Evolutionary conservation across 92 coral and sea anemone species (phyloP).

Genomic region (Montipora capitata): DNA sequence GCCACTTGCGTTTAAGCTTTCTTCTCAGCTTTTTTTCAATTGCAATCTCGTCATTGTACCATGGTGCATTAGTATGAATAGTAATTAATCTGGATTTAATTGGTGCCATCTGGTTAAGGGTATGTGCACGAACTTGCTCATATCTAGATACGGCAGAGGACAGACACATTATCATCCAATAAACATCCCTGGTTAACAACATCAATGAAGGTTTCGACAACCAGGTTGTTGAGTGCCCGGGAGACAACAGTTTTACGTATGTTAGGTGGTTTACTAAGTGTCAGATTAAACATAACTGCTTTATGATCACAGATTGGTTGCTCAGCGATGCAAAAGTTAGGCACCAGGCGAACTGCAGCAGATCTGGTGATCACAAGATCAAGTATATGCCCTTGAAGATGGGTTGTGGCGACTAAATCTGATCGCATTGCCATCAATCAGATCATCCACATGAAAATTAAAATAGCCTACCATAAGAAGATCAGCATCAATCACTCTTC

Average conservation of each 20-base stretch:
- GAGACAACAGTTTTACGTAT: neutral
- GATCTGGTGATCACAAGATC: slow-evolving; percentile 53
- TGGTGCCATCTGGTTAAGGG: neutral
- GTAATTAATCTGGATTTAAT: neutral
- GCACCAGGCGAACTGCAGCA: slow-evolving; percentile 19
- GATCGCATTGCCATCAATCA: slow-evolving; percentile 17
- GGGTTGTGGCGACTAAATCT: slow-evolving; percentile 26
- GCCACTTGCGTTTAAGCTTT: slow-evolving; percentile 9
- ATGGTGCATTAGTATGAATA: no score
- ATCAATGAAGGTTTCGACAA: neutral
- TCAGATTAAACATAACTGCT: slow-evolving; percentile 50
- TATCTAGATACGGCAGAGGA: slow-evolving; percentile 3
- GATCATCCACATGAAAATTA: no score
- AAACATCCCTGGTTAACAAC: neutral
- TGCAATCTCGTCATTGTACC: no score
- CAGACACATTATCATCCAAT: neutral
- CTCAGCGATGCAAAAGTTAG: neutral
- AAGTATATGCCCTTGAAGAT: slow-evolving; percentile 47
- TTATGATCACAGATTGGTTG: neutral
- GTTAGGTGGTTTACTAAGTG: neutral
- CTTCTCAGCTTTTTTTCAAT: no score
- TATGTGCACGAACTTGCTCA: slow-evolving; percentile 1
- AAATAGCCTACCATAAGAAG: neutral
- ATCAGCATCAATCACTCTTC: slow-evolving; percentile 23
- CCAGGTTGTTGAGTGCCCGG: slow-evolving; percentile 9